A percentile compares a stretch with the other conserved stretches of the same genome.
phyloP scores from a whole-genome alignment of 2,113 vertebrate species.

The Caranx melampygus region DNA sequence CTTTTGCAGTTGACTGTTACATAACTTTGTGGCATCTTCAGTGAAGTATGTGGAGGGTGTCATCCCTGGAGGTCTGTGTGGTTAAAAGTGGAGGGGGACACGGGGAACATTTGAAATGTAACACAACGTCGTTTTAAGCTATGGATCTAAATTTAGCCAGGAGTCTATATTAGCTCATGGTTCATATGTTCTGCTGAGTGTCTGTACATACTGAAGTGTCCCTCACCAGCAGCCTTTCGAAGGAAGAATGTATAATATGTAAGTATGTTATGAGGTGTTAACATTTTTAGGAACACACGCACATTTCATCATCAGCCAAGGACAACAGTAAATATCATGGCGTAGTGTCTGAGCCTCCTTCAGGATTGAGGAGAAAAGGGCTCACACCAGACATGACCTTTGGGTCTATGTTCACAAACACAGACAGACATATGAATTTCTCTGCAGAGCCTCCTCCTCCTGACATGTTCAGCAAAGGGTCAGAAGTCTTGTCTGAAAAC shows the following conservation, averaged over 20 bases:
- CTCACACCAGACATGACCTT: not conserved
- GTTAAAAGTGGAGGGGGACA: not conserved
- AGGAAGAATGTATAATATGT: not conserved
- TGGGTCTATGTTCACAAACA: not conserved
- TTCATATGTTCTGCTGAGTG: slow-evolving; percentile 24
- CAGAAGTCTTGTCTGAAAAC: no score
- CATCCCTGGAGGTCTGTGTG: not conserved
- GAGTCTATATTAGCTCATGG: slow-evolving; percentile 34
- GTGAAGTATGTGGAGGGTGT: not conserved
- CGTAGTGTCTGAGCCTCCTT: not conserved
- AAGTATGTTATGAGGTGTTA: slow-evolving; percentile 6
- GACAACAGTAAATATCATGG: not conserved
- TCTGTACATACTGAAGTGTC: slow-evolving; percentile 30
- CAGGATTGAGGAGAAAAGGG: not conserved
- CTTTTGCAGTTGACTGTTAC: slow-evolving; percentile 9
- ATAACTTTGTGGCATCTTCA: not conserved
- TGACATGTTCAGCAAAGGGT: no score
- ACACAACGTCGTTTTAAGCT: slow-evolving; percentile 43
- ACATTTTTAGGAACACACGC: not conserved
- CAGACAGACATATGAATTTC: no score
- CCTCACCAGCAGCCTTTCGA: not conserved
- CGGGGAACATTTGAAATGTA: slow-evolving; percentile 47
- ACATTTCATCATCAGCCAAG: slow-evolving; percentile 8
- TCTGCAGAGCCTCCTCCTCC: no score
- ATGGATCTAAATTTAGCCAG: slow-evolving; percentile 65